A percentile compares a stretch with the other conserved stretches of the same genome.
Evolutionary conservation across 2,888 invertebrate species (phyloP).

Genomic region (Morpho achilles): DNA sequence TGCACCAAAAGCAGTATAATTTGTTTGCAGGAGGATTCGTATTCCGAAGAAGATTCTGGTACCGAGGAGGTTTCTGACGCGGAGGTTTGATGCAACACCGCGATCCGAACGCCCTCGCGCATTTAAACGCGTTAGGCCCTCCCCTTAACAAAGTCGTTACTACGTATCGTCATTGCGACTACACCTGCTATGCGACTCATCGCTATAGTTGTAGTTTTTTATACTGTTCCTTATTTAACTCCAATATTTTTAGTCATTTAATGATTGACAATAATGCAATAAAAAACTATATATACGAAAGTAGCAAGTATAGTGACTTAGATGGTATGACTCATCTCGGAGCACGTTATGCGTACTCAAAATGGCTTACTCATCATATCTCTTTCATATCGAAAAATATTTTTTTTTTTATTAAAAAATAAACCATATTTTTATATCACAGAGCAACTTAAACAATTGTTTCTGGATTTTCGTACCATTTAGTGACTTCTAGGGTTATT

Average conservation of each 20-base stretch:
- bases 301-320: neutral
- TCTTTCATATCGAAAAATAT: constrained; percentile 48
- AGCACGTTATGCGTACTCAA: neutral
- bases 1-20: constrained; percentile 60
- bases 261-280: too few relatives aligned
- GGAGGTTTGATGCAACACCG: constrained; percentile 61
- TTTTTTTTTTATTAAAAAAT: constrained; percentile 31
- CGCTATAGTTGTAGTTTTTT: too few relatives aligned
- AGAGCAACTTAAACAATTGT: too few relatives aligned
- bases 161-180: neutral
- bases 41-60: constrained; percentile 71
- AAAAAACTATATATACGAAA: neutral
- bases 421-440: constrained; percentile 14
- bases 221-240: too few relatives aligned
- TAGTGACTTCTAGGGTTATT: too few relatives aligned
- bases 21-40: constrained; percentile 77
- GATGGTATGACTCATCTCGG: neutral
- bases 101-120: constrained; percentile 40
- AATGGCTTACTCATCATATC: constrained; percentile 36
- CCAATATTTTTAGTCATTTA: too few relatives aligned
- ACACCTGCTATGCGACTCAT: neutral
- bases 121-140: constrained; percentile 26
- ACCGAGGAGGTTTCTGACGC: constrained; percentile 72
- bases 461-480: too few relatives aligned
- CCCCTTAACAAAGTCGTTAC: neutral